phyloP scores from a whole-genome alignment of 2,888 invertebrate genomes.

The Drosophila melanosoma region DNA sequence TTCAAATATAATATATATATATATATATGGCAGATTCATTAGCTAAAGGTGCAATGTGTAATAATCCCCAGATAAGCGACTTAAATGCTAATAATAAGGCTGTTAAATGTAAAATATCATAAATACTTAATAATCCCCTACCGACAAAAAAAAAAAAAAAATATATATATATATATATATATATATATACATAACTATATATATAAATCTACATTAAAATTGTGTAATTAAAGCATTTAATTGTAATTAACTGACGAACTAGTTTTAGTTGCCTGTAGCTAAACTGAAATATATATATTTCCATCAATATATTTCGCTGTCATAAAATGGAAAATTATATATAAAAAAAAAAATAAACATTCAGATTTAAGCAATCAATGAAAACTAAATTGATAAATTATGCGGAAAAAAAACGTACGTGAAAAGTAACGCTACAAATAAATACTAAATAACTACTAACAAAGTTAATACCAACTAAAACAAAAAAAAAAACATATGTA shows the following conservation, averaged over 20 bases:
- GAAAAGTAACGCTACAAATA: constrained; percentile 56
- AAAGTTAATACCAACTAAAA: constrained; percentile 42
- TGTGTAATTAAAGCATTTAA: constrained; percentile 77
- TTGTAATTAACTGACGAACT: constrained; percentile 73
- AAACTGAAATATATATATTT: constrained; percentile 37
- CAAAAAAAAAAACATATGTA: neutral
- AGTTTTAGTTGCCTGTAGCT: constrained; percentile 75
- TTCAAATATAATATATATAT: constrained; percentile 39
- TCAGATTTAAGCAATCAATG: constrained; percentile 68
- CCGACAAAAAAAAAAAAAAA: constrained; percentile 9
- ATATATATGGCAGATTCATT: constrained; percentile 38
- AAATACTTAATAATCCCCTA: constrained; percentile 64
- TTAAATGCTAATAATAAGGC: constrained; percentile 83
- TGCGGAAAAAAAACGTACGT: constrained; percentile 43
- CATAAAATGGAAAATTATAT: constrained; percentile 11
- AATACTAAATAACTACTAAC: constrained; percentile 61
- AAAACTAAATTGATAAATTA: constrained; percentile 62
- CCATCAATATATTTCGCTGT: constrained; percentile 24
- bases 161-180: constrained; percentile 23
- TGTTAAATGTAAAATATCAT: constrained; percentile 84
- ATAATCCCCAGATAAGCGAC: constrained; percentile 73
- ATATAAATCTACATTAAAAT: constrained; percentile 53
- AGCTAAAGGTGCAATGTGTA: constrained; percentile 54
- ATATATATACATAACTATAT: neutral
- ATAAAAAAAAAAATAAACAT: constrained; percentile 14